Percentiles rank a stretch among this genome's conserved stretches.
phyloP scores from a whole-genome alignment of 2,888 invertebrate species.

The Amaurobius ferox region DNA sequence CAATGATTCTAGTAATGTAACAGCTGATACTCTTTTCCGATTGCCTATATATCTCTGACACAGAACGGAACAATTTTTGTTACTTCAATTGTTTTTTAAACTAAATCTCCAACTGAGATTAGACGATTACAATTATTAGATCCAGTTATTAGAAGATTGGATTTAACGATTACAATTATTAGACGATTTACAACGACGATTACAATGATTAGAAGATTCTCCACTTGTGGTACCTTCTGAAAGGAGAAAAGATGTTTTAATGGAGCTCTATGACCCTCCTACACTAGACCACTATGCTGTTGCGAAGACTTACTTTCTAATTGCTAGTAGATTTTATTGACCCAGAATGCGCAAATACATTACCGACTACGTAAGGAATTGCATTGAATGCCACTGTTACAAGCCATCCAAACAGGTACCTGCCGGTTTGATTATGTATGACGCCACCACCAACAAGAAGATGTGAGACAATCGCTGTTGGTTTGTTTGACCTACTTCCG shows the following conservation, averaged over 20 bases:
- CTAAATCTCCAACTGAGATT: background rate
- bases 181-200: background rate
- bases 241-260: background rate
- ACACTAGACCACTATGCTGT: slow-evolving; percentile 53
- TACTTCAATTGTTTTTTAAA: background rate
- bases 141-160: background rate
- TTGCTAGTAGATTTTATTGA: background rate
- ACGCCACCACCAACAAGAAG: background rate
- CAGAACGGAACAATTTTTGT: background rate
- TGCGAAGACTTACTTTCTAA: slow-evolving; percentile 26
- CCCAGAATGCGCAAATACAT: background rate
- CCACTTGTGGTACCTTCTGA: background rate
- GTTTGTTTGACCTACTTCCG: background rate
- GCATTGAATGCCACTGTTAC: slow-evolving; percentile 5
- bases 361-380: background rate
- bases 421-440: background rate
- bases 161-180: background rate
- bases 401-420: slow-evolving; percentile 22
- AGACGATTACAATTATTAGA: background rate
- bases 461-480: background rate
- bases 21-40: background rate
- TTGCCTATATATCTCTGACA: background rate
- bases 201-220: slow-evolving; percentile 7
- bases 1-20: background rate
- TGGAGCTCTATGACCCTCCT: slow-evolving; percentile 67